These are phyloP conservation scores for Sturnira hondurensis DNA, from an alignment of 2,113 vertebrate genomes.

Conservation along the genomic window DNA sequence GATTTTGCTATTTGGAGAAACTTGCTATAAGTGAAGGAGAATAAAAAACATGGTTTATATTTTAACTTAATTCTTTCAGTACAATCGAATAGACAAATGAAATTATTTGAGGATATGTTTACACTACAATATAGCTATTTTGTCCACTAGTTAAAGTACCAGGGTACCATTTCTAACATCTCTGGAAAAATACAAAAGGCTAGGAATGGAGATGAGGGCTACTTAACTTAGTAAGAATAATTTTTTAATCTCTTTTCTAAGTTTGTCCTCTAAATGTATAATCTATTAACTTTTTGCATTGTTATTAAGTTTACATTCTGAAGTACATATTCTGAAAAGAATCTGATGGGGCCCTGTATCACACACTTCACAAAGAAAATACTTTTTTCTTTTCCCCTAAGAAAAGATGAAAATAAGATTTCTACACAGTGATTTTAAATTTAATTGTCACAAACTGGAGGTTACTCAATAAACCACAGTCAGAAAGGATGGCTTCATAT, in stretches of 20 bases:
- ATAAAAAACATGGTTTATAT: neutral
- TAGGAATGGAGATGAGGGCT: accelerated
- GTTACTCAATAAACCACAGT: neutral
- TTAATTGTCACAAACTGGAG: slow-evolving; percentile 19
- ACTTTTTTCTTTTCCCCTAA: neutral
- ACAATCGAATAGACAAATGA: slow-evolving; percentile 12
- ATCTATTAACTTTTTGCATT: neutral
- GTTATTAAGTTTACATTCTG: slow-evolving; percentile 28
- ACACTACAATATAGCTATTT: neutral
- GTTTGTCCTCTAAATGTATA: neutral
- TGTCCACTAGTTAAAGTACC: neutral
- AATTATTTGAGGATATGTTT: neutral
- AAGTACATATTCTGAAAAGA: neutral
- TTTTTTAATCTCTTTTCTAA: neutral
- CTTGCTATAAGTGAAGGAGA: neutral
- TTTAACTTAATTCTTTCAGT: slow-evolving; percentile 33
- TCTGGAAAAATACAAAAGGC: neutral
- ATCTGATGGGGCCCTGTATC: slow-evolving; percentile 5
- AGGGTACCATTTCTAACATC: neutral
- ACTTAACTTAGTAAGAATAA: neutral
- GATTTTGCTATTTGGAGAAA: slow-evolving; percentile 56
- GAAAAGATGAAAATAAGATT: slow-evolving; percentile 34
- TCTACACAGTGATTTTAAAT: neutral
- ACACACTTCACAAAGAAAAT: neutral
- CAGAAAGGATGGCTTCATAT: neutral